These are phyloP conservation scores for Drosophila kokeensis DNA, from an alignment of 2,888 invertebrate species.

Conservation along the genomic window DNA sequence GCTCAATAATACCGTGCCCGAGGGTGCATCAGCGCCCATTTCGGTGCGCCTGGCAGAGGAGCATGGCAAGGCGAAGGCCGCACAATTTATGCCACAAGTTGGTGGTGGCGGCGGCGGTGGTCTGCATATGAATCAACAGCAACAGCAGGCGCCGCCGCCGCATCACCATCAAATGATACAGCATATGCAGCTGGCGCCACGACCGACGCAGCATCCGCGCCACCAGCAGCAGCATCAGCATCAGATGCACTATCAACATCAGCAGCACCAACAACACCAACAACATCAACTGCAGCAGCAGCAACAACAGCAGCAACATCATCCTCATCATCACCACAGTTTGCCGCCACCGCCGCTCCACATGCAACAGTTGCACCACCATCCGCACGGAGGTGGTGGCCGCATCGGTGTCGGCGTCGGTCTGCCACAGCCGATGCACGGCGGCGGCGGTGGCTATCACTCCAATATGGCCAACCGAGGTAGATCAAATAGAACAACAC, in stretches of 20 bases:
- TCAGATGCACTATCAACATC: slow-evolving; percentile 1
- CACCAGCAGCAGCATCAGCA: slow-evolving; percentile 60
- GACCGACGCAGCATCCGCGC: slow-evolving; percentile 25
- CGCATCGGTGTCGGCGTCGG: slow-evolving; percentile 53
- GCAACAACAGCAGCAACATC: slow-evolving; percentile 26
- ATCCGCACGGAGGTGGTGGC: slow-evolving; percentile 45
- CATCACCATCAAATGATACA: slow-evolving; percentile 44
- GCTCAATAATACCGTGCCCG: slow-evolving; percentile 93
- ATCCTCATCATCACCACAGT: slow-evolving; percentile 53
- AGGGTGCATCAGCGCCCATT: slow-evolving; percentile 93
- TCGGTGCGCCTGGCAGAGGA: slow-evolving; percentile 88
- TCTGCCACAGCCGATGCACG: slow-evolving; percentile 57
- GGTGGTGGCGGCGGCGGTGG: slow-evolving; percentile 45
- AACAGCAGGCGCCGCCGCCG: slow-evolving; percentile 42
- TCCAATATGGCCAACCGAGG: slow-evolving; percentile 85
- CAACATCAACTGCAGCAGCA: slow-evolving; percentile 31
- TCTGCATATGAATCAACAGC: slow-evolving; percentile 52
- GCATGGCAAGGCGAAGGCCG: slow-evolving; percentile 85
- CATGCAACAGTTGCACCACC: slow-evolving; percentile 71
- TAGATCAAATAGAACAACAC: slow-evolving; percentile 84
- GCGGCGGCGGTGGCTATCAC: slow-evolving; percentile 61
- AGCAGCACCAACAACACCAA: slow-evolving; percentile 18
- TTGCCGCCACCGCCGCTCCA: slow-evolving; percentile 67
- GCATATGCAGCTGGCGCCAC: slow-evolving; percentile 42
- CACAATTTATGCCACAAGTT: slow-evolving; percentile 81